A percentile compares a stretch with the other conserved stretches of the same genome.
phyloP scores from a whole-genome alignment of 2,888 invertebrate species.

The Eupeodes latifasciatus region DNA sequence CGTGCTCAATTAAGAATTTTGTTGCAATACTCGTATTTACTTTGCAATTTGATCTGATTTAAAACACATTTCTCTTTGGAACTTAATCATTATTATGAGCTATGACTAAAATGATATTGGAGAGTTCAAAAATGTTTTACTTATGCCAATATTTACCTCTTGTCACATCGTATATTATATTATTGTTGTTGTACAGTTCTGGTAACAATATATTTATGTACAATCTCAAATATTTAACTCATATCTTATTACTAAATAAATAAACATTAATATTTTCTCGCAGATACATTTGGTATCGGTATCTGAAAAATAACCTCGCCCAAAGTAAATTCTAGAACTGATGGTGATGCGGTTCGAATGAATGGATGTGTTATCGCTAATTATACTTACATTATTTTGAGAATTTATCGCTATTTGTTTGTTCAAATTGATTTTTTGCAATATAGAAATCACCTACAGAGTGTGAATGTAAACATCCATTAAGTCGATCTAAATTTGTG shows the following conservation, averaged over 20 bases:
- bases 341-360: neutral
- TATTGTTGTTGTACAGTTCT: neutral
- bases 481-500: slow-evolving; percentile 40
- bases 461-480: slow-evolving; percentile 26
- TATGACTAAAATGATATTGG: neutral
- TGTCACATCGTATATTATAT: neutral
- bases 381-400: neutral
- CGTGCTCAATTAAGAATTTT: slow-evolving; percentile 24
- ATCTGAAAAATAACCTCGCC: neutral
- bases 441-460: neutral
- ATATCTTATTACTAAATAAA: slow-evolving; percentile 28
- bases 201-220: too few relatives aligned
- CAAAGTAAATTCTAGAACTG: neutral
- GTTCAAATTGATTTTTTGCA: slow-evolving; percentile 18
- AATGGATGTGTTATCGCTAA: neutral
- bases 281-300: neutral
- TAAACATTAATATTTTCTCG: slow-evolving; percentile 8
- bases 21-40: slow-evolving; percentile 28
- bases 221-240: neutral
- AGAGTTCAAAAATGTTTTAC: neutral
- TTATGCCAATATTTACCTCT: slow-evolving; percentile 3
- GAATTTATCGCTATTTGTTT: slow-evolving; percentile 6
- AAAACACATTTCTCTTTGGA: slow-evolving; percentile 34
- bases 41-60: slow-evolving; percentile 46
- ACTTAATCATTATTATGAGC: slow-evolving; percentile 6